Evolutionary conservation across 2,797 vertebrate species (phyloP).

Genomic region (Scarus forsteni): DNA sequence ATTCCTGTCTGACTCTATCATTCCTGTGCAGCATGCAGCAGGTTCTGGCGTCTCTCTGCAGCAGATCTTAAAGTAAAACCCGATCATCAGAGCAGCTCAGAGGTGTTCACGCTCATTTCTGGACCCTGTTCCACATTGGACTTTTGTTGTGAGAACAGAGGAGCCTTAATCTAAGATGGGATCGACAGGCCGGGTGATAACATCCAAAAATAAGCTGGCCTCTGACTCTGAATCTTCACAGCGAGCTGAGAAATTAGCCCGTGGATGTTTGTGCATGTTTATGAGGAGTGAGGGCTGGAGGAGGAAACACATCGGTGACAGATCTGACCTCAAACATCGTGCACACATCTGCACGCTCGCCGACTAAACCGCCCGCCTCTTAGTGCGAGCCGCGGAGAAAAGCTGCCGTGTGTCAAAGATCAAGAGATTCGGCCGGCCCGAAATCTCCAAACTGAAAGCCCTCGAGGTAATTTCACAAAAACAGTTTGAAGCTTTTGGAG

Average conservation of each 20-base stretch:
- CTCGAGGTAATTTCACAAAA: conserved; percentile 21
- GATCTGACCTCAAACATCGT: conserved; percentile 17
- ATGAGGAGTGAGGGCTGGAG: not conserved
- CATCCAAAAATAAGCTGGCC: not conserved
- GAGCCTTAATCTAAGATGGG: not conserved
- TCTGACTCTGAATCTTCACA: not conserved
- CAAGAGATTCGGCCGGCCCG: conserved; percentile 32
- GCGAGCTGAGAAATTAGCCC: not conserved
- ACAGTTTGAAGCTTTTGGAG: conserved; percentile 25
- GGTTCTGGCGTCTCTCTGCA: too few relatives aligned
- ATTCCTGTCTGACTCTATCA: too few relatives aligned
- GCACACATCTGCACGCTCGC: conserved; percentile 23
- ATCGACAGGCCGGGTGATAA: not conserved
- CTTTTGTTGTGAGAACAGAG: not conserved
- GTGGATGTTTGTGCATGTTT: not conserved
- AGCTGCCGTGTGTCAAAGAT: conserved; percentile 29
- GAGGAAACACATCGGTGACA: not conserved
- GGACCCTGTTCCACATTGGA: not conserved
- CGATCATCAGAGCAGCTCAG: not conserved
- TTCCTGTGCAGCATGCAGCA: too few relatives aligned
- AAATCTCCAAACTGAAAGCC: conserved; percentile 32
- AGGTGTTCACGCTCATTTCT: not conserved
- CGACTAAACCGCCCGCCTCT: conserved; percentile 22
- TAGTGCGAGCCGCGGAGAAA: conserved; percentile 16
- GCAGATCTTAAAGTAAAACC: not conserved